phyloP scores from a whole-genome alignment of 2,113 vertebrate genomes.

The Xenus cinereus region DNA sequence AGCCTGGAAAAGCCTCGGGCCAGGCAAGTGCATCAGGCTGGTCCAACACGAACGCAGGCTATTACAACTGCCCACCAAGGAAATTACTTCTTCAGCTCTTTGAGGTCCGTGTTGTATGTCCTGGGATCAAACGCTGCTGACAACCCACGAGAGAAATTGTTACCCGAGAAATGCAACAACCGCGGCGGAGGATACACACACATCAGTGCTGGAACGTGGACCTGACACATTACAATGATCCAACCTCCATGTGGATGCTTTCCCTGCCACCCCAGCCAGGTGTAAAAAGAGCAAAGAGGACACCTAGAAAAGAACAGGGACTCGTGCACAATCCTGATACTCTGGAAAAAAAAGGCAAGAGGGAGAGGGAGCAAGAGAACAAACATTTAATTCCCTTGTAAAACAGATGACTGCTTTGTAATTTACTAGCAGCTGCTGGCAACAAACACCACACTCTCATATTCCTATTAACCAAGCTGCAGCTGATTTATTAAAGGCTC shows the following conservation, averaged over 20 bases:
- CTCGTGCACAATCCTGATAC: conserved; percentile 30
- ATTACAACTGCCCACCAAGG: neutral
- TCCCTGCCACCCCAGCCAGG: neutral
- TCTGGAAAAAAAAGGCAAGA: conserved; percentile 49
- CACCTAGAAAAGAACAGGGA: neutral
- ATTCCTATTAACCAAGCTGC: conserved; percentile 80
- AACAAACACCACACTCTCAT: conserved; percentile 67
- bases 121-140: neutral
- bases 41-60: neutral
- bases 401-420: conserved; percentile 80
- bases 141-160: neutral
- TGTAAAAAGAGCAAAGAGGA: neutral
- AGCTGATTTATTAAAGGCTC: conserved; percentile 81
- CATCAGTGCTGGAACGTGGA: neutral
- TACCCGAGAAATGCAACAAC: neutral
- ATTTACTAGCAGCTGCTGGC: conserved; percentile 81
- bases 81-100: neutral
- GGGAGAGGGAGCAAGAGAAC: conserved; percentile 61
- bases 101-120: neutral
- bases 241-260: neutral
- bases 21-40: neutral
- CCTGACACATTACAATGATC: neutral
- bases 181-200: neutral
- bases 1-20: neutral
- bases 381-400: conserved; percentile 80